Conservation (phyloP, 1,140 invertebrate species). For the Camponotus vicinus region DNA sequence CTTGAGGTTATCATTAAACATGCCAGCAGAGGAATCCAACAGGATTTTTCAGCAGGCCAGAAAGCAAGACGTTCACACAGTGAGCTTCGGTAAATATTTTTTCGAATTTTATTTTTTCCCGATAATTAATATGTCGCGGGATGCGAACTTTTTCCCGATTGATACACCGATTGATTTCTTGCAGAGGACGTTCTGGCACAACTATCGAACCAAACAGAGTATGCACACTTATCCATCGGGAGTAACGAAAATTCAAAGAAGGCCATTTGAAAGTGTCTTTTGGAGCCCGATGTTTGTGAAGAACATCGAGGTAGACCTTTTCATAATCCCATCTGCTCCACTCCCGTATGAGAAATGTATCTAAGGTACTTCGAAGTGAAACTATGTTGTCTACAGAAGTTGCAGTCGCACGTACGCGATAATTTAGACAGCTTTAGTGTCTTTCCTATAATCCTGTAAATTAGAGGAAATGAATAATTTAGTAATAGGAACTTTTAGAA, state of each 20-base stretch:
- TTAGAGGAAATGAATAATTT: slow-evolving; percentile 46
- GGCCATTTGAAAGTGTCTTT: slow-evolving; percentile 82
- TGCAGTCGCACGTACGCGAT: slow-evolving; percentile 40
- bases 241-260: slow-evolving; percentile 76
- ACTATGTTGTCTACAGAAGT: slow-evolving; percentile 61
- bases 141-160: neutral
- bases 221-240: slow-evolving; percentile 74
- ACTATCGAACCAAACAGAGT: slow-evolving; percentile 75
- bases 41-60: slow-evolving; percentile 82
- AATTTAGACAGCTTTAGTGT: slow-evolving; percentile 36
- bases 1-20: slow-evolving; percentile 79
- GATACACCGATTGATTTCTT: slow-evolving; percentile 2
- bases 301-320: slow-evolving; percentile 74
- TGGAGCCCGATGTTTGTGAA: slow-evolving; percentile 69
- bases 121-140: neutral
- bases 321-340: slow-evolving; percentile 74
- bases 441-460: slow-evolving; percentile 48
- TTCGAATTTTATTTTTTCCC: neutral
- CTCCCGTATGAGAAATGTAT: slow-evolving; percentile 70
- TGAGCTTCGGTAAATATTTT: slow-evolving; percentile 79
- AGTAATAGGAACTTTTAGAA: slow-evolving; percentile 38
- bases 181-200: slow-evolving; percentile 77
- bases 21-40: slow-evolving; percentile 81
- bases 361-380: slow-evolving; percentile 51
- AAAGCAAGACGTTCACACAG: slow-evolving; percentile 72